Percentiles rank a stretch among this genome's conserved stretches.
These are phyloP conservation scores for Melanostoma scalare DNA, from an alignment of 2,888 invertebrate species.

Conservation along the genomic window DNA sequence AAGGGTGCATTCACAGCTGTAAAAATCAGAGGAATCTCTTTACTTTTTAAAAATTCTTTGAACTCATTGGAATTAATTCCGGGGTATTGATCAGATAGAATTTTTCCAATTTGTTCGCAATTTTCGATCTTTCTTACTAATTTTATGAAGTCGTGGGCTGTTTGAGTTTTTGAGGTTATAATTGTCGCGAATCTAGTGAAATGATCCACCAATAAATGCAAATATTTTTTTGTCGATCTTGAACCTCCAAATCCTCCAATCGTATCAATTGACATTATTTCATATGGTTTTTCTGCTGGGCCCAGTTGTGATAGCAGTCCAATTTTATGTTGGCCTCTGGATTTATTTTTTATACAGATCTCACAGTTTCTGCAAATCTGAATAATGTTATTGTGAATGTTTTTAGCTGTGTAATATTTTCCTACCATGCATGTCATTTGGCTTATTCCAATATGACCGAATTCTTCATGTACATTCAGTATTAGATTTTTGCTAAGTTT, in stretches of 20 bases:
- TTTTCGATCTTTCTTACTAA: too few relatives aligned
- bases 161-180: constrained; percentile 75
- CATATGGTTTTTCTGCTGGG: constrained; percentile 74
- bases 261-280: constrained; percentile 77
- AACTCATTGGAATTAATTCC: constrained; percentile 76
- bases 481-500: too few relatives aligned
- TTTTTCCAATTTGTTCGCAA: constrained; percentile 48
- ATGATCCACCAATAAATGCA: constrained; percentile 77
- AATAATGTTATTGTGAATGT: too few relatives aligned
- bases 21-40: constrained; percentile 52
- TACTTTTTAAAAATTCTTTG: constrained; percentile 74
- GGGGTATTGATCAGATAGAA: constrained; percentile 74
- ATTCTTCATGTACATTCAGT: too few relatives aligned
- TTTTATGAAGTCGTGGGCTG: constrained; percentile 68
- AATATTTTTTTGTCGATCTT: constrained; percentile 76
- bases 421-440: too few relatives aligned
- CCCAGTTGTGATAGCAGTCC: constrained; percentile 7
- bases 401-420: too few relatives aligned
- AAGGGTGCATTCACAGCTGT: constrained; percentile 67
- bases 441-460: too few relatives aligned
- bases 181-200: constrained; percentile 76
- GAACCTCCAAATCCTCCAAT: constrained; percentile 77
- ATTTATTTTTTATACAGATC: too few relatives aligned
- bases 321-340: too few relatives aligned
- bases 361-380: too few relatives aligned